phyloP scores from a whole-genome alignment of 2,113 vertebrate species.

The Phasianus colchicus region DNA sequence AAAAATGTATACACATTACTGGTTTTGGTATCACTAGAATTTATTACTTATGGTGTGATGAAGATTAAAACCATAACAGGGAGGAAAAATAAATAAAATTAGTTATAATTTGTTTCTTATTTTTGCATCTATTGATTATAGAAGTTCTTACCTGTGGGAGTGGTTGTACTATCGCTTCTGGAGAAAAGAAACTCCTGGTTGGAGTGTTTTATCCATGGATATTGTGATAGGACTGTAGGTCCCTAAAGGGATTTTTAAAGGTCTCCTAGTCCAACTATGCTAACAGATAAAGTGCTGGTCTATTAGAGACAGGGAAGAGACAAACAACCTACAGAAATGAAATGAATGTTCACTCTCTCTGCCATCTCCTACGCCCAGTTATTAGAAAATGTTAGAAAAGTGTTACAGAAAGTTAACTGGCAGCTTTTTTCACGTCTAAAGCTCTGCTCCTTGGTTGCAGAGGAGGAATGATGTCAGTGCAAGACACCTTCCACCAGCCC shows the following conservation, averaged over 20 bases:
- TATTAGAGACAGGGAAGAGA: neutral
- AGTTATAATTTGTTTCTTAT: neutral
- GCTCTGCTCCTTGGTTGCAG: fast-evolving
- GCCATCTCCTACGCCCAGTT: neutral
- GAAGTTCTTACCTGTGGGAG: neutral
- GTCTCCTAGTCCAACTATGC: no score
- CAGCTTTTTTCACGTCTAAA: neutral
- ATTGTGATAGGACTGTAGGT: neutral
- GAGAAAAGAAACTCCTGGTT: neutral
- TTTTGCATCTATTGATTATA: neutral
- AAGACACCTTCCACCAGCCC: fast-evolving
- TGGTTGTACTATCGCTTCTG: neutral
- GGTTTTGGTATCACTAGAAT: neutral
- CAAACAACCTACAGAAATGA: neutral
- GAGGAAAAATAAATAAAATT: neutral
- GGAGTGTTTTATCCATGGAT: neutral
- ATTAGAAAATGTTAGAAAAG: neutral
- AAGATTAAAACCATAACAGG: neutral
- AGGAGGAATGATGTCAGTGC: neutral
- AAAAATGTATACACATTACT: neutral
- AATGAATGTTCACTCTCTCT: neutral
- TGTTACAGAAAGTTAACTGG: neutral
- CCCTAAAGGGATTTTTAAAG: no score
- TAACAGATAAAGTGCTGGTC: neutral
- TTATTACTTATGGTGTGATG: neutral